Conservation (phyloP, 2,113 vertebrate species). For the Penelope pileata region DNA sequence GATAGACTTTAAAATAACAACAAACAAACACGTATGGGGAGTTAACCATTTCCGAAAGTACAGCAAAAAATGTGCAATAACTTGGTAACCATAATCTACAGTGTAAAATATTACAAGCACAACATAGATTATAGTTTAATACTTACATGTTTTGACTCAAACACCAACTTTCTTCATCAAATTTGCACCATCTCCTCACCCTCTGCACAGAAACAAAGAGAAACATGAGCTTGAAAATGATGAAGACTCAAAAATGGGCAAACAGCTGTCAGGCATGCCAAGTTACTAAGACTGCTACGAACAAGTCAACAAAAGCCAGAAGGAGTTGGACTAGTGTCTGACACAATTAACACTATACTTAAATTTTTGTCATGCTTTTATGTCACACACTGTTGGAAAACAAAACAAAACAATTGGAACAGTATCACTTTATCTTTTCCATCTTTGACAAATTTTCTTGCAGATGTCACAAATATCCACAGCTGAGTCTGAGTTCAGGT, state of each 20-base stretch:
- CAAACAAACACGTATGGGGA: not conserved
- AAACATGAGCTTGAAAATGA: not conserved
- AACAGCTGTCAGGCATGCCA: not conserved
- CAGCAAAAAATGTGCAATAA: not conserved
- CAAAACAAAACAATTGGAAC: not conserved
- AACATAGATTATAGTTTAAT: not conserved
- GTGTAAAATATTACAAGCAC: not conserved
- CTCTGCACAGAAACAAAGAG: not conserved
- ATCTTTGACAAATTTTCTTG: accelerated
- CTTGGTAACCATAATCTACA: not conserved
- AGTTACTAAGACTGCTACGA: not conserved
- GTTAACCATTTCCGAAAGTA: not conserved
- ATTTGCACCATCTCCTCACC: not conserved
- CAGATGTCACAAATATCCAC: accelerated
- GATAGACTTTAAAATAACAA: not conserved
- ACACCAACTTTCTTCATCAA: not conserved
- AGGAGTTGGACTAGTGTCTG: not conserved
- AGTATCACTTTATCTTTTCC: not conserved
- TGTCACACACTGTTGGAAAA: not conserved
- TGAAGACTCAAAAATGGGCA: not conserved
- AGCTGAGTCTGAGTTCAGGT: accelerated
- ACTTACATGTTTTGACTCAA: not conserved
- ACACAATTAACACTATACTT: not conserved
- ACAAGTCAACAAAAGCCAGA: not conserved
- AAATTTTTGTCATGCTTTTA: not conserved